A percentile compares a stretch with the other conserved stretches of the same genome.
phyloP scores from a whole-genome alignment of 35 echinoderm and acorn worm species.

The Lytechinus pictus region DNA sequence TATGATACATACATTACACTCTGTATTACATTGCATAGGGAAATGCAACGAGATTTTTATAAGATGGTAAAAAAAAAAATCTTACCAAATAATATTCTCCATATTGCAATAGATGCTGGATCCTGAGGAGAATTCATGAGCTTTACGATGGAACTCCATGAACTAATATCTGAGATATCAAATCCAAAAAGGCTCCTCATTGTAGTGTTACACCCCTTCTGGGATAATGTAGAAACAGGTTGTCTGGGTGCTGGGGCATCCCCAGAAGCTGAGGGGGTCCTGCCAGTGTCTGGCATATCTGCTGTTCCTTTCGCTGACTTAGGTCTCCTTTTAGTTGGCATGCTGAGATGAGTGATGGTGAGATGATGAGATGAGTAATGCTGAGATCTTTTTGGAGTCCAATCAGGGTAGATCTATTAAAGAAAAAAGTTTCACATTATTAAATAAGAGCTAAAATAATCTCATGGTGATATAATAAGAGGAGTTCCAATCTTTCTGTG shows the following conservation, averaged over 20 bases:
- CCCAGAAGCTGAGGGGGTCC: neutral
- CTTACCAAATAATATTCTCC: conserved; percentile 90
- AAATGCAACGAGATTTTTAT: too few relatives aligned
- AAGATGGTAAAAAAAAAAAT: neutral
- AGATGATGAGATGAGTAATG: too few relatives aligned
- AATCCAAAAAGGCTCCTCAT: conserved; percentile 77
- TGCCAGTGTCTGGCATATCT: neutral
- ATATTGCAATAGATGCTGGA: conserved; percentile 65
- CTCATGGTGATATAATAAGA: too few relatives aligned
- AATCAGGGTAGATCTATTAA: too few relatives aligned
- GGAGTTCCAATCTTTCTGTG: too few relatives aligned
- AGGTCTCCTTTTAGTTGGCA: conserved; percentile 18
- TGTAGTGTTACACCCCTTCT: neutral
- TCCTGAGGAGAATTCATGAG: conserved; percentile 85
- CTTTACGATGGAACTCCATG: conserved; percentile 58
- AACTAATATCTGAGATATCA: conserved; percentile 54
- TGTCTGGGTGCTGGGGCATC: neutral
- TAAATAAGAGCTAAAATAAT: too few relatives aligned
- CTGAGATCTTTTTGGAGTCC: too few relatives aligned
- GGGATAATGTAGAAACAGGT: neutral
- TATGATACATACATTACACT: too few relatives aligned
- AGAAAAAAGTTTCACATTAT: too few relatives aligned
- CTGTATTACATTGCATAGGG: too few relatives aligned
- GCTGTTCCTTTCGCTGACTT: neutral
- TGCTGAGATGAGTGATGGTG: neutral